Conservation (phyloP, 2,797 vertebrate genomes). For the Ptychadena robeensis region DNA sequence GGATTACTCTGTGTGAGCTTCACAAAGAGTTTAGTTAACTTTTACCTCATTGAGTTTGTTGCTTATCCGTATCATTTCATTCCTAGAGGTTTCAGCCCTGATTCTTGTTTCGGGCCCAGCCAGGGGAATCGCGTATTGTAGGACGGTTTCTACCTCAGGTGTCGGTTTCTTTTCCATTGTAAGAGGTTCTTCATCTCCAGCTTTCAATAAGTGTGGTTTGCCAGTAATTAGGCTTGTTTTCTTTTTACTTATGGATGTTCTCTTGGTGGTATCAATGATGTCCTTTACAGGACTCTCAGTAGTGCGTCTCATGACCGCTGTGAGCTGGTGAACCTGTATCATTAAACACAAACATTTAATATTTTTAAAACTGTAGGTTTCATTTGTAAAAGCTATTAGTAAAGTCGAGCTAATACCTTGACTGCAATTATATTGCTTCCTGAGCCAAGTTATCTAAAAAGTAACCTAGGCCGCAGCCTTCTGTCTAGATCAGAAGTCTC, state of each 20-base stretch:
- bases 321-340: too few relatives aligned
- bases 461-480: too few relatives aligned
- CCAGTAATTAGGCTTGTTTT: not conserved
- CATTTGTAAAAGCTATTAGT: too few relatives aligned
- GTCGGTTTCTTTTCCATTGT: not conserved
- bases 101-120: not conserved
- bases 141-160: not conserved
- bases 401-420: too few relatives aligned
- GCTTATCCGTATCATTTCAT: not conserved
- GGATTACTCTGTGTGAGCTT: too few relatives aligned
- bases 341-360: too few relatives aligned
- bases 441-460: too few relatives aligned
- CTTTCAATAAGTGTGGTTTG: not conserved
- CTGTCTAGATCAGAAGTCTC: too few relatives aligned
- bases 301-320: not conserved
- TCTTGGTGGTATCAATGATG: not conserved
- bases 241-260: not conserved
- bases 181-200: not conserved
- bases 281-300: not conserved
- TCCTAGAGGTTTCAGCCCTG: not conserved
- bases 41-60: conserved; percentile 11
- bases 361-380: too few relatives aligned
- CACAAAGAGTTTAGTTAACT: too few relatives aligned
- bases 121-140: conserved; percentile 9
- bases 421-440: too few relatives aligned